Base-by-base conservation (phyloP, 2,113 vertebrate species). In the Phocoena phocoena region DNA sequence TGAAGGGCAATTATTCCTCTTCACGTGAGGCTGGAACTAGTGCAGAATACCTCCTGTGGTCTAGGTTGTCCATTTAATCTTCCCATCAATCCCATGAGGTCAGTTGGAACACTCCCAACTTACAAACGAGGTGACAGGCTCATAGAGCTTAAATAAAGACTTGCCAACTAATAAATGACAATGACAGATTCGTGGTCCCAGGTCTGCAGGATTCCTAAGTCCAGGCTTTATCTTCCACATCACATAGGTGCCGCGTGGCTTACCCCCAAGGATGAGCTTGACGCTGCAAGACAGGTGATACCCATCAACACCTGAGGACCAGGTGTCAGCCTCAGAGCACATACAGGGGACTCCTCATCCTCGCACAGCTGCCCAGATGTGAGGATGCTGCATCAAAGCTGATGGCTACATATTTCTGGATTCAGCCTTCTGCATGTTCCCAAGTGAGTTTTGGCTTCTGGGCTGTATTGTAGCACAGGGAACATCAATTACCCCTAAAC, bases 311-410 rank as follows among this genome's bases (percentile, higher is more conserved):
- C 50, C 18, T n/a, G 62, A 70, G 38, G 26, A 0, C 5, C 68
- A 83, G 62, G 7, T 41, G 53, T 60, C n/a, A 28, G 33, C 55
- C 26, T 87, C 88, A 55, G 71, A 90, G 17, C 67, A 47, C 0
- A 0, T 3, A 67, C n/a, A 26, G 65, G 65, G 44, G 21, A 17
- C 9, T 20, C 28, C 44, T 36, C 36, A 9, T 31, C 50, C 63
- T 41, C 23, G 50, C 14, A 13, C 33, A 5, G 17, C 9, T n/a
- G 50, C 36, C 62, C 50, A 41, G 28, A 13, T 28, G 14, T 71
- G 70, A 50, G 17, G 1, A 0, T 6, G 7, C 13, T 4, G 8
- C 14, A 10, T 2, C 18, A 23, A 0, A 2, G 11, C 50, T 15
- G 38, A 63, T 5, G 74, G 63, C 44, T 38, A 13, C 3, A 0